These are phyloP conservation scores for Syngnathus rostellatus DNA, from an alignment of 2,797 vertebrate genomes.

Conservation along the genomic window DNA sequence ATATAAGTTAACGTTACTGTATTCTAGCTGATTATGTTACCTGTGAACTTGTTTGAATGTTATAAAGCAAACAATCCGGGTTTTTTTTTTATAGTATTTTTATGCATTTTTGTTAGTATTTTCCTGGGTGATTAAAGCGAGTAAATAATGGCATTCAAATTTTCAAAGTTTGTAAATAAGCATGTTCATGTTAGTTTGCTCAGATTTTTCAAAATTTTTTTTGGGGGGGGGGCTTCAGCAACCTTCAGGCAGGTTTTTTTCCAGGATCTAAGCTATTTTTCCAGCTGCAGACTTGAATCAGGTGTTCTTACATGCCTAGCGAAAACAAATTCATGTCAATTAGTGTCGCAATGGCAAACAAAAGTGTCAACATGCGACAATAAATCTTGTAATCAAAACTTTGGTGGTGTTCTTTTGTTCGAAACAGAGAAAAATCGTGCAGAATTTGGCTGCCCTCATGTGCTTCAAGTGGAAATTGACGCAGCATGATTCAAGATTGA, in stretches of 20 bases:
- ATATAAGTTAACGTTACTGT: neutral
- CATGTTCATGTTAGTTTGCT: neutral
- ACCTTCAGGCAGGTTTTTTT: neutral
- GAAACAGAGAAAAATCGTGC: neutral
- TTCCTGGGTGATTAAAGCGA: neutral
- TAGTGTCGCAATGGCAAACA: neutral
- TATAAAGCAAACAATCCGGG: slow-evolving; percentile 3
- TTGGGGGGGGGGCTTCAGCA: no score
- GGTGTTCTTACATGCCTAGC: neutral
- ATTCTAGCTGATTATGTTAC: neutral
- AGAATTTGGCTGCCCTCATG: neutral
- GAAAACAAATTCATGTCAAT: neutral
- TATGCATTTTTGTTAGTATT: neutral
- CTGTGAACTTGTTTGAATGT: slow-evolving; percentile 4
- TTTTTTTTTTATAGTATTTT: neutral
- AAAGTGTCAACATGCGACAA: neutral
- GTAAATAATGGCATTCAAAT: neutral
- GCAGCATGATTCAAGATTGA: neutral
- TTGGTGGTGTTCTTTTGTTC: neutral
- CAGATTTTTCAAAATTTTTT: neutral
- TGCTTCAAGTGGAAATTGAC: neutral
- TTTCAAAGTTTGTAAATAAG: neutral
- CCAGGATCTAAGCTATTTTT: neutral
- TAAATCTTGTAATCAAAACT: neutral
- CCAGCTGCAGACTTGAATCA: neutral